Conservation (phyloP, 2,888 invertebrate genomes). For the Ethmia dodecea region DNA sequence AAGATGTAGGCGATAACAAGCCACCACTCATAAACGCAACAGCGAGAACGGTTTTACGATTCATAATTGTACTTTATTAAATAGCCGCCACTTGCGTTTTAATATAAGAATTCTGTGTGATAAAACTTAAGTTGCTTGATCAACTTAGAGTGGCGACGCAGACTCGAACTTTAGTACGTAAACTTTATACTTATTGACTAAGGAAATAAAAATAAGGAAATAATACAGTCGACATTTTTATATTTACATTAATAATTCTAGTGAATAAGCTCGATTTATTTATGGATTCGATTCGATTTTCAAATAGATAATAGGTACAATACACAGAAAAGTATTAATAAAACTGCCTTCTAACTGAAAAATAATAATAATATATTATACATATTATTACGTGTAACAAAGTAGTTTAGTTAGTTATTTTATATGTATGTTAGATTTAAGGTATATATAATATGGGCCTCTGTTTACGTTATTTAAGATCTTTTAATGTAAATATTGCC, state of each 20-base stretch:
- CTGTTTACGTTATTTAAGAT: too few relatives aligned
- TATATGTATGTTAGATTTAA: too few relatives aligned
- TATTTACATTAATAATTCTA: background rate
- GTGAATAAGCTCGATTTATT: background rate
- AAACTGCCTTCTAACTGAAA: too few relatives aligned
- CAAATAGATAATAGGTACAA: too few relatives aligned
- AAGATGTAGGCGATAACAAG: conserved; percentile 71
- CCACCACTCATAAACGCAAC: conserved; percentile 65
- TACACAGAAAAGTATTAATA: too few relatives aligned
- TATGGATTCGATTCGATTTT: too few relatives aligned
- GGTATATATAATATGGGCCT: too few relatives aligned
- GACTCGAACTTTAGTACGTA: background rate
- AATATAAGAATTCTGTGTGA: conserved; percentile 52
- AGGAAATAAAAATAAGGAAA: background rate
- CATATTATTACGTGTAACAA: too few relatives aligned
- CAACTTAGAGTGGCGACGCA: conserved; percentile 1
- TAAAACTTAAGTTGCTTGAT: conserved; percentile 22
- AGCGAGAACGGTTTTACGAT: conserved; percentile 72
- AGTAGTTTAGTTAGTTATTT: too few relatives aligned
- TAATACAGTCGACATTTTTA: conserved; percentile 2
- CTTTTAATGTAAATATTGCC: too few relatives aligned
- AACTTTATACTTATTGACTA: too few relatives aligned
- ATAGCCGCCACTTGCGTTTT: conserved; percentile 62
- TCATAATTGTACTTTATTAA: conserved; percentile 76
- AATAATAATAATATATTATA: too few relatives aligned